Percentiles rank a stretch among this genome's conserved stretches.
These are phyloP conservation scores for Scrobipalpa atriplicella DNA, from an alignment of 2,888 invertebrate species.

Conservation along the genomic window DNA sequence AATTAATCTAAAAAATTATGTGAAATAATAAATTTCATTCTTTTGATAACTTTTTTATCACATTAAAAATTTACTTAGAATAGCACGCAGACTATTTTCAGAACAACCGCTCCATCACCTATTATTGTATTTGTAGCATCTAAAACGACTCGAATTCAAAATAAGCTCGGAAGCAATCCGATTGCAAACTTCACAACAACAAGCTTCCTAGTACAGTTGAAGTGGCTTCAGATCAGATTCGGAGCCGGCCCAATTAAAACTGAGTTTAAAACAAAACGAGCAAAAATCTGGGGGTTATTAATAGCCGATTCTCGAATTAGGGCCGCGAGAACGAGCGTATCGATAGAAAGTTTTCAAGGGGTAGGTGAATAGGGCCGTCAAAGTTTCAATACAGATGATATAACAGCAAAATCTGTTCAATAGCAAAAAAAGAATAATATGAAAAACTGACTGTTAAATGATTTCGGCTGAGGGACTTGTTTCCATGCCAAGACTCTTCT, in stretches of 20 bases:
- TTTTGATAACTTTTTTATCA: too few relatives aligned
- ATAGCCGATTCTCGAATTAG: constrained; percentile 35
- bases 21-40: too few relatives aligned
- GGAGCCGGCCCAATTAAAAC: constrained; percentile 46
- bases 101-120: too few relatives aligned
- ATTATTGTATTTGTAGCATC: too few relatives aligned
- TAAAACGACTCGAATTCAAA: background rate
- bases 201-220: background rate
- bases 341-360: constrained; percentile 25
- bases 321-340: constrained; percentile 28
- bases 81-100: too few relatives aligned
- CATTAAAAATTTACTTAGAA: too few relatives aligned
- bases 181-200: background rate
- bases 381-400: background rate
- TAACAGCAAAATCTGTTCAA: too few relatives aligned
- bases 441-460: too few relatives aligned
- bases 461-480: too few relatives aligned
- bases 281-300: constrained; percentile 42
- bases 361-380: constrained; percentile 11
- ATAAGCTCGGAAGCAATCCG: constrained; percentile 1
- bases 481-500: too few relatives aligned
- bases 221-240: constrained; percentile 21
- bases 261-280: constrained; percentile 43
- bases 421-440: too few relatives aligned
- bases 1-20: too few relatives aligned